These are phyloP conservation scores for Vesta saturnalis DNA, from an alignment of 2,888 invertebrate species.

Conservation along the genomic window DNA sequence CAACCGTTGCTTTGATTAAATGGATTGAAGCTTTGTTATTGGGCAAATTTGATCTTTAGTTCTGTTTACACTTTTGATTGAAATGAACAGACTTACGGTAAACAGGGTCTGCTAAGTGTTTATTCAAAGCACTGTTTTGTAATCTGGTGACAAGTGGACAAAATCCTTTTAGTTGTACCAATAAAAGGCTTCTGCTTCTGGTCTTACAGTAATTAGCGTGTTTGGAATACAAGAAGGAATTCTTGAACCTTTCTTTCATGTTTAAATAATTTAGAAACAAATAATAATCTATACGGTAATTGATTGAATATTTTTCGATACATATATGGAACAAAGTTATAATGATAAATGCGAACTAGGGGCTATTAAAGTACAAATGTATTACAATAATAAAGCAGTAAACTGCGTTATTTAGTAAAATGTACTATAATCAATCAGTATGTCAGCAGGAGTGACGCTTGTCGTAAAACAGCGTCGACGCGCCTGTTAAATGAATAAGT, in stretches of 20 bases:
- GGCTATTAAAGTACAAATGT: constrained; percentile 44
- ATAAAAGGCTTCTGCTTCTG: constrained; percentile 46
- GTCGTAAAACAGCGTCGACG: constrained; percentile 54
- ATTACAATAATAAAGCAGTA: constrained; percentile 59
- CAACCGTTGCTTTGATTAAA: constrained; percentile 40
- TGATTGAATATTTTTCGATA: neutral
- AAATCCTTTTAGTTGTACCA: constrained; percentile 45
- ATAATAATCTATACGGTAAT: constrained; percentile 10
- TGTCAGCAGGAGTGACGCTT: constrained; percentile 59
- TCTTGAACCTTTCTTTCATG: constrained; percentile 34
- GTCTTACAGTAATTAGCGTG: constrained; percentile 51
- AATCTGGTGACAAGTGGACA: constrained; percentile 47
- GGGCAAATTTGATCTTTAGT: constrained; percentile 39
- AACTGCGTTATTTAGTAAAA: constrained; percentile 61
- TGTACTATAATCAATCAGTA: constrained; percentile 61
- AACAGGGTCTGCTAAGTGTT: constrained; percentile 38
- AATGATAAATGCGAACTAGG: constrained; percentile 19
- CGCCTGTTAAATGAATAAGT: constrained; percentile 61
- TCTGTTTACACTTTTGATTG: constrained; percentile 40
- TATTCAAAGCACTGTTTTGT: constrained; percentile 46
- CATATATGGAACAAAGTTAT: neutral
- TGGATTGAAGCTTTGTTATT: constrained; percentile 39
- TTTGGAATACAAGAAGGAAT: constrained; percentile 39
- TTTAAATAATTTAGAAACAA: constrained; percentile 23
- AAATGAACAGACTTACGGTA: constrained; percentile 37